phyloP scores from a whole-genome alignment of 1,140 invertebrate genomes.

The Scaptomyza montana region DNA sequence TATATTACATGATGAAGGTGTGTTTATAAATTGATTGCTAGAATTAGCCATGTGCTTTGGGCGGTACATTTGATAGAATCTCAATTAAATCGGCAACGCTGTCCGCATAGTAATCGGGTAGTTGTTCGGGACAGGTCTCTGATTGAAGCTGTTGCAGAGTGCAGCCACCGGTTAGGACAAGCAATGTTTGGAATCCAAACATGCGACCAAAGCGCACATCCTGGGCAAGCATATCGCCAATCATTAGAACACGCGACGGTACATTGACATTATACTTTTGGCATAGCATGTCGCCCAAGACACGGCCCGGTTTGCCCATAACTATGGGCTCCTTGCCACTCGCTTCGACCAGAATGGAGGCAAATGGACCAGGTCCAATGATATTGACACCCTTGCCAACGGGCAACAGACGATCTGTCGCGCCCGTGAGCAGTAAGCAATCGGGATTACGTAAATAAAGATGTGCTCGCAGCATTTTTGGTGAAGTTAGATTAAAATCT shows the following conservation, averaged over 20 bases:
- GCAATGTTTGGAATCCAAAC: conserved; percentile 85
- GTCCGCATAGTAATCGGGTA: conserved; percentile 85
- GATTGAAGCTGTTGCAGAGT: conserved; percentile 71
- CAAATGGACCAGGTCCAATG: conserved; percentile 84
- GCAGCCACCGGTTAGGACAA: conserved; percentile 84
- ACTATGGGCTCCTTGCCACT: conserved; percentile 81
- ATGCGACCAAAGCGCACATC: conserved; percentile 85
- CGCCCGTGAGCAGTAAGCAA: conserved; percentile 84
- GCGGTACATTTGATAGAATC: conserved; percentile 25
- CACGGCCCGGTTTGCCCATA: conserved; percentile 85
- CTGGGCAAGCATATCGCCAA: conserved; percentile 87
- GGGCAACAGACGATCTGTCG: conserved; percentile 84
- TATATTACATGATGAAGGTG: no score
- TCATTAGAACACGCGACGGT: conserved; percentile 86
- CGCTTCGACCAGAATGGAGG: conserved; percentile 84
- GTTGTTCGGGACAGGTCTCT: conserved; percentile 42
- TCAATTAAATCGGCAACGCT: conserved; percentile 65
- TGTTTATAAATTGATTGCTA: background rate
- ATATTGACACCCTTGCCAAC: conserved; percentile 68
- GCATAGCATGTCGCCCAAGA: conserved; percentile 83
- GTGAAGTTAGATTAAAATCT: conserved; percentile 84
- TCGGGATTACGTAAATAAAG: conserved; percentile 84
- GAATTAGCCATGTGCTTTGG: conserved; percentile 55
- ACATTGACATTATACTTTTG: conserved; percentile 84
- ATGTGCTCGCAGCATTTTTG: conserved; percentile 84